These are phyloP conservation scores for Neoitamus cyanurus DNA, from an alignment of 2,888 invertebrate genomes.

Conservation along the genomic window DNA sequence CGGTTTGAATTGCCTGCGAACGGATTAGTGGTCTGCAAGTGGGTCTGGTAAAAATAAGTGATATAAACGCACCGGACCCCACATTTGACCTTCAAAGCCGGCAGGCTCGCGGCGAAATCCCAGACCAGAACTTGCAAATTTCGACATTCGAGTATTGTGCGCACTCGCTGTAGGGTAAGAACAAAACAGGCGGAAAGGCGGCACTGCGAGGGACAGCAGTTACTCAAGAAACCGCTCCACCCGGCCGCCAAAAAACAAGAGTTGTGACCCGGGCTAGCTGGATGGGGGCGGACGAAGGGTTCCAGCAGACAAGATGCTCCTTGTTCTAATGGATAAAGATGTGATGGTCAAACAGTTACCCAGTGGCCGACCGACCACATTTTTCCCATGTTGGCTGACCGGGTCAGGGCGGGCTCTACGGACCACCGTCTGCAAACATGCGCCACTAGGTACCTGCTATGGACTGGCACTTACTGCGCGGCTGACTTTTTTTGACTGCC, in stretches of 20 bases:
- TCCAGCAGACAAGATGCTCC: background rate
- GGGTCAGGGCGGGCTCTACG: background rate
- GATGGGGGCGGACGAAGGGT: background rate
- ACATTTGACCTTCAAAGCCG: constrained; percentile 36
- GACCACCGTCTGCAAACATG: background rate
- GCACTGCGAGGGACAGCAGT: background rate
- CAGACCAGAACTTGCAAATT: constrained; percentile 27
- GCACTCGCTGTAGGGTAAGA: background rate
- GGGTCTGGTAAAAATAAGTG: background rate
- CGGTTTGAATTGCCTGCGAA: constrained; percentile 18
- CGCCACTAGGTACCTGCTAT: background rate
- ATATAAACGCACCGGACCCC: background rate
- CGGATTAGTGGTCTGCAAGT: background rate
- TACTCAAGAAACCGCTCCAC: constrained; percentile 39
- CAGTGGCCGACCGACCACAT: background rate
- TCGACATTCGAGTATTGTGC: background rate
- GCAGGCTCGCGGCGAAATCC: background rate
- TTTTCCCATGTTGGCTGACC: background rate
- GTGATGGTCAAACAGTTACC: background rate
- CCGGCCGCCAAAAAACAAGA: background rate
- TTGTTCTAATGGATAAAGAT: background rate
- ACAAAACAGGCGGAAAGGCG: background rate
- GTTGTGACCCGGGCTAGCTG: background rate
- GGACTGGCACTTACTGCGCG: background rate
- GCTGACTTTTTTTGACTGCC: background rate